phyloP scores from a whole-genome alignment of 2,113 vertebrate genomes.

The Synodontis membranacea region DNA sequence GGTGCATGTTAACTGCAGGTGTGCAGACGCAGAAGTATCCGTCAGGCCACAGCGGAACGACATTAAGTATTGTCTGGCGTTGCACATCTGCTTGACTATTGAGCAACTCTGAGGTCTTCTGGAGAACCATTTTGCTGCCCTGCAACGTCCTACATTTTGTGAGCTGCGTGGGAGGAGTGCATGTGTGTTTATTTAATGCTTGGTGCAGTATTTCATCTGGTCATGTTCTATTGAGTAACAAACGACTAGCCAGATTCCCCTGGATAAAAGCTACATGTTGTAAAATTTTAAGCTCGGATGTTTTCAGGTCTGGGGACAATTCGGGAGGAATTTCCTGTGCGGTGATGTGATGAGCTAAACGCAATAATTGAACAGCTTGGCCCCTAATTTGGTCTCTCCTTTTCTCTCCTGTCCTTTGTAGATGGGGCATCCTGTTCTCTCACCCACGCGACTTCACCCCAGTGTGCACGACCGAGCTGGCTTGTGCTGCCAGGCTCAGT shows the following conservation, averaged over 20 bases:
- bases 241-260: not conserved
- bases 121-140: not conserved
- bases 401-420: conserved; percentile 57
- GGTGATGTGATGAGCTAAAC: not conserved
- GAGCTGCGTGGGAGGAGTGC: not conserved
- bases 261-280: not conserved
- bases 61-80: not conserved
- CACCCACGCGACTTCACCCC: conserved; percentile 95
- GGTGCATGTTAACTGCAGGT: not conserved
- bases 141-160: not conserved
- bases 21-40: not conserved
- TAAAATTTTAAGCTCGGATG: not conserved
- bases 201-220: not conserved
- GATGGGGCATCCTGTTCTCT: conserved; percentile 96
- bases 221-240: not conserved
- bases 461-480: conserved; percentile 95
- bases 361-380: not conserved
- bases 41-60: not conserved
- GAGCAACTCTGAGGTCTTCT: not conserved
- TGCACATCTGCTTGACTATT: not conserved
- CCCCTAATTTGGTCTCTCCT: not conserved
- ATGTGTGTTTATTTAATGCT: not conserved
- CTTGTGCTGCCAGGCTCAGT: conserved; percentile 78
- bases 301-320: not conserved
- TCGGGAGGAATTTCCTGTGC: conserved; percentile 9